A percentile compares a stretch with the other conserved stretches of the same genome.
Conservation (phyloP, 2,113 vertebrate species). For the Girardinichthys multiradiatus region DNA sequence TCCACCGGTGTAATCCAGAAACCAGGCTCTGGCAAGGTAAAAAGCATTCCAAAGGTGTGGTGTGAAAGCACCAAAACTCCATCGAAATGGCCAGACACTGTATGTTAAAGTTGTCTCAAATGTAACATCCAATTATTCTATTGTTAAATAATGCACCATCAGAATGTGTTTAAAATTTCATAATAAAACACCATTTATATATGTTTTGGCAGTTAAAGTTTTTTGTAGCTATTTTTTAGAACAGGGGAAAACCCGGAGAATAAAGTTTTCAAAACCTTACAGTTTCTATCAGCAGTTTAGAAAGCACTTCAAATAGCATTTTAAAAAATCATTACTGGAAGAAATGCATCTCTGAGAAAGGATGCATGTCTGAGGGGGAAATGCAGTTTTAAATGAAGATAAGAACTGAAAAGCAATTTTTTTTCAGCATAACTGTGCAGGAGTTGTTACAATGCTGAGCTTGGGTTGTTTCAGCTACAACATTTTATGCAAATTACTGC, state of each 20-base stretch:
- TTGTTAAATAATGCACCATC: too few species aligned
- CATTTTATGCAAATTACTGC: slow-evolving; percentile 1
- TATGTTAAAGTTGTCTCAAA: too few species aligned
- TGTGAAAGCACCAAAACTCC: too few species aligned
- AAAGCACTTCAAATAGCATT: not conserved
- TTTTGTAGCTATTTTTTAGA: not conserved
- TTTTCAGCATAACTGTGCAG: not conserved
- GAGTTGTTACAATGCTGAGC: not conserved
- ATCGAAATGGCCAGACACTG: too few species aligned
- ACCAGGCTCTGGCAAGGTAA: too few species aligned
- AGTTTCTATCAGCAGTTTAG: not conserved
- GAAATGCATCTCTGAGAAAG: not conserved
- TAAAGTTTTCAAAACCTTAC: not conserved
- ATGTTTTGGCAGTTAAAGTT: too few species aligned
- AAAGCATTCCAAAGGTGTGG: too few species aligned
- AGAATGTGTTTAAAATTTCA: too few species aligned
- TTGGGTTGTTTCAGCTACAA: not conserved
- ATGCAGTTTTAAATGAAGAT: not conserved
- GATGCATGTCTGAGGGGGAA: not conserved
- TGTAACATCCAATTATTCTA: too few species aligned
- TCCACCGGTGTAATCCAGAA: too few species aligned
- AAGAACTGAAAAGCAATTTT: not conserved
- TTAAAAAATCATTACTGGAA: slow-evolving; percentile 1
- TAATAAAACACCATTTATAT: too few species aligned
- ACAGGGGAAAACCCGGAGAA: not conserved